Conservation (phyloP, 1,140 invertebrate species). For the Leptopilina clavipes region DNA sequence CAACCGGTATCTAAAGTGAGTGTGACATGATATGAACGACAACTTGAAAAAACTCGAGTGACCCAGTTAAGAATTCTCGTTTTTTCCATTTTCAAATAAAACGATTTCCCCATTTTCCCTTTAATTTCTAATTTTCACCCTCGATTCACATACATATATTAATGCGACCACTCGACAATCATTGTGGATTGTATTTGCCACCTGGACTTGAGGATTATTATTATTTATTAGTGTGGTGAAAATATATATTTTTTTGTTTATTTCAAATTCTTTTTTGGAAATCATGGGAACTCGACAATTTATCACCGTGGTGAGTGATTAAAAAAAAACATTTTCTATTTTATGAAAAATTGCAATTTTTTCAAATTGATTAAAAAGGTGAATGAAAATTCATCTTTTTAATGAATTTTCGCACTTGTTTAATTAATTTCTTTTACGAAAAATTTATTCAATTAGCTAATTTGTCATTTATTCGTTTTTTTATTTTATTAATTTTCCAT, state of each 20-base stretch:
- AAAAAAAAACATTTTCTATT: too few species aligned
- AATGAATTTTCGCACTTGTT: too few species aligned
- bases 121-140: conserved; percentile 45
- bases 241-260: background rate
- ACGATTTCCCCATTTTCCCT: conserved; percentile 35
- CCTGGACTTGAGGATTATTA: background rate
- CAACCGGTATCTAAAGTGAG: conserved; percentile 63
- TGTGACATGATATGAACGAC: conserved; percentile 65
- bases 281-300: too few species aligned
- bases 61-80: conserved; percentile 50
- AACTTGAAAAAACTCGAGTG: conserved; percentile 60
- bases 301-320: too few species aligned
- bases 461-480: too few species aligned
- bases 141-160: background rate
- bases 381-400: too few species aligned
- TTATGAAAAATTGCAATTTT: too few species aligned
- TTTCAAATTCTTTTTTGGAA: too few species aligned
- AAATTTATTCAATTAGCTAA: too few species aligned
- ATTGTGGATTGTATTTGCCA: background rate
- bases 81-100: conserved; percentile 29
- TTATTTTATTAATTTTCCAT: too few species aligned
- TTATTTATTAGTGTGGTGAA: background rate
- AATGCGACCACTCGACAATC: background rate
- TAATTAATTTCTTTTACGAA: too few species aligned
- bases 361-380: too few species aligned